phyloP scores from a whole-genome alignment of 23 tunicate genomes.

The Pegea sp. region DNA sequence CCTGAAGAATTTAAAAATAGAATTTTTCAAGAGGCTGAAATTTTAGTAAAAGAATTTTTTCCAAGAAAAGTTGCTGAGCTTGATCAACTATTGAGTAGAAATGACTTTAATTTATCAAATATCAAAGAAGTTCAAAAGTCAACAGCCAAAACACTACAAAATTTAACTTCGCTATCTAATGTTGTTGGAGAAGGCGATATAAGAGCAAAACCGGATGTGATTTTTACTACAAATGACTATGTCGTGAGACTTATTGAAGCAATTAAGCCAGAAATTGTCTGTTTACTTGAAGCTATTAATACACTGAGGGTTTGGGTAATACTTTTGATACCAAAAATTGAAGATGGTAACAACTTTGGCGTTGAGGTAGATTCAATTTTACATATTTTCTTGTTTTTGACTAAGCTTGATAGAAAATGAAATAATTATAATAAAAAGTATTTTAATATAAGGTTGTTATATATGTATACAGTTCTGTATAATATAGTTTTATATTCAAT shows the following conservation, averaged over 20 bases:
- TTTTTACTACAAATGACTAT: conserved; percentile 33
- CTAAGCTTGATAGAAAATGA: too few relatives aligned
- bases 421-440: too few relatives aligned
- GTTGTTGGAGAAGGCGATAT: conserved; percentile 12
- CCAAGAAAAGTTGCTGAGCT: conserved; percentile 57
- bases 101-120: conserved; percentile 26
- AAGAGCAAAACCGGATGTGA: conserved; percentile 3
- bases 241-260: conserved; percentile 25
- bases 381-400: too few relatives aligned
- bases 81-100: conserved; percentile 15
- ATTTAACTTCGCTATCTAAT: conserved; percentile 1
- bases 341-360: conserved; percentile 93
- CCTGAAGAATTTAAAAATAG: conserved; percentile 23
- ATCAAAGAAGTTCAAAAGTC: conserved; percentile 14
- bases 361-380: conserved; percentile 62
- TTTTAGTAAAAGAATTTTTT: conserved; percentile 51
- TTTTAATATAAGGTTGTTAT: too few relatives aligned
- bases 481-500: too few relatives aligned
- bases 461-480: too few relatives aligned
- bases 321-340: conserved; percentile 76
- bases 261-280: conserved; percentile 68
- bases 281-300: conserved; percentile 40
- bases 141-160: conserved; percentile 20
- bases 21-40: conserved; percentile 57
- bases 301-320: conserved; percentile 79